phyloP scores from a whole-genome alignment of 2,888 invertebrate genomes.

The Melieria omissa region DNA sequence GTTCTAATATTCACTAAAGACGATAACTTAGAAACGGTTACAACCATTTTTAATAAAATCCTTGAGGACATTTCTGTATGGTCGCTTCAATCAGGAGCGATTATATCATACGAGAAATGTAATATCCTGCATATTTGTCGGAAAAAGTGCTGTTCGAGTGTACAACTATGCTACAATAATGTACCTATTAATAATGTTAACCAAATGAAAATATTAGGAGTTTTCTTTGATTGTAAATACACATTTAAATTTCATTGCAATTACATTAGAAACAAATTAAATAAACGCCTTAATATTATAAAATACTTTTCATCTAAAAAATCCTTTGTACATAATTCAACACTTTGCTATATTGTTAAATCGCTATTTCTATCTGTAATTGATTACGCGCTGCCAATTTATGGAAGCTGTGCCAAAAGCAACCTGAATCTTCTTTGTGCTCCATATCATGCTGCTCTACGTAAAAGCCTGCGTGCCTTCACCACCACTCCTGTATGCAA shows the following conservation, averaged over 20 bases:
- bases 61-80: not conserved
- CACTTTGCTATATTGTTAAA: no score
- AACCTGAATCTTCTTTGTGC: constrained; percentile 3
- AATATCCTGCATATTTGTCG: constrained; percentile 1
- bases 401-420: constrained; percentile 9
- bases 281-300: not conserved
- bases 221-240: constrained; percentile 10
- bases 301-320: no score
- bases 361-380: constrained; percentile 4
- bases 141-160: not conserved
- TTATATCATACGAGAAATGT: not conserved
- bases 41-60: constrained; percentile 6
- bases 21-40: constrained; percentile 7
- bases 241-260: constrained; percentile 12
- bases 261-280: constrained; percentile 8
- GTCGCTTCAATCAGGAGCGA: constrained; percentile 9
- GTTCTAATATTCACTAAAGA: constrained; percentile 6
- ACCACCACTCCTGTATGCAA: not conserved
- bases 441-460: constrained; percentile 5
- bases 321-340: no score
- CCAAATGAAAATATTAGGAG: not conserved
- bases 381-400: constrained; percentile 16
- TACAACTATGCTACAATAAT: not conserved
- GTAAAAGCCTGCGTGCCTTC: constrained; percentile 12
- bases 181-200: not conserved